Base-by-base conservation (phyloP, 1,140 invertebrate species). In the Chironomus striatipennis region DNA sequence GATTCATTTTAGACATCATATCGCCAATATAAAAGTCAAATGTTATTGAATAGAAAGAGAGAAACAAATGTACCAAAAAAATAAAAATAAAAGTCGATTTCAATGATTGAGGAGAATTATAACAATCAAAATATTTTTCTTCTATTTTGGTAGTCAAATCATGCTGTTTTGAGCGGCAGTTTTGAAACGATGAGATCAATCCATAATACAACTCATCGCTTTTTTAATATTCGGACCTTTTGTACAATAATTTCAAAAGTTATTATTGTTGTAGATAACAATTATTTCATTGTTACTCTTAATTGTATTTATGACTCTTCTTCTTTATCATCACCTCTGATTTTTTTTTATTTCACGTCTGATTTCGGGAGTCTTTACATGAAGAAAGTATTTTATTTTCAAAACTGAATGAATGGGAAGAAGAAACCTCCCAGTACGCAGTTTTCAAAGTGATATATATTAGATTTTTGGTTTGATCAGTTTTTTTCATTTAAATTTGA, bases 111-210 rank as follows among this genome's bases (percentile, higher is more conserved):
- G 12, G 47, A 57, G 15, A 57, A 57, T 57, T n/a, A 15, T 57
- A n/a, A 57, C 65, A 10, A 70, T 70, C 65, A 70, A 70, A 70
- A 70, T 70, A 70, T 70, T 70, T 70, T 70, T 57, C 47, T 57
- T 70, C 65, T 70, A 70, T 70, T 70, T 70, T 70, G 65, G 65
- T 70, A 70, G 65, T 70, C 65, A 70, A 70, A 70, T 70, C 65
- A 70, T 21, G 65, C 65, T 18, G 65, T 70, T 57, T 57, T 34
- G 47, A 18, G 65, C 65, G 65, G 65, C 65, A 70, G 17, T 70
- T 70, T 70, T 21, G 17, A 20, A 21, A 70, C 17, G n/a, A 70
- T 70, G n/a, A 57, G 47, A 10, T 70, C n/a, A n/a, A n/a, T n/a
- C 65, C 10, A 18, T 70, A 18, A 70, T 57, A 70, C 65, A 70